These are phyloP conservation scores for Paramormyrops kingsleyae DNA, from an alignment of 2,113 vertebrate species.

Conservation along the genomic window DNA sequence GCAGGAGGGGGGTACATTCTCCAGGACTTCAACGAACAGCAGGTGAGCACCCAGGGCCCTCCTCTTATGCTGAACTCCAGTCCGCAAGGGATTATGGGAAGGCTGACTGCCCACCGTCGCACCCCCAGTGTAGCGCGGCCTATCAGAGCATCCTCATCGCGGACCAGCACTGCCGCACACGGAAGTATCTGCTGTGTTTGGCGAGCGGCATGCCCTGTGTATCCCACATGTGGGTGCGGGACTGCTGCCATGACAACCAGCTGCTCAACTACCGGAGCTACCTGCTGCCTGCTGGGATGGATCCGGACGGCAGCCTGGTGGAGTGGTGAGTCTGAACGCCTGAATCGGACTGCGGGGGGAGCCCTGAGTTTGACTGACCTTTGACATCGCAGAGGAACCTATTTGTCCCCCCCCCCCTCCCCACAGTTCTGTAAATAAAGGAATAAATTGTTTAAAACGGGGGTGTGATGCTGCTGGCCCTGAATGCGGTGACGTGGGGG, in stretches of 20 bases:
- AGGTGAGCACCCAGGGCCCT: conserved; percentile 57
- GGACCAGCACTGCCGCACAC: conserved; percentile 87
- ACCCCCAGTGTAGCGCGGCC: conserved; percentile 76
- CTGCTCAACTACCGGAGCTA: conserved; percentile 91
- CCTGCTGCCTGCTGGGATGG: conserved; percentile 85
- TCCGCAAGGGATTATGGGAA: background rate
- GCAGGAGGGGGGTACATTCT: conserved; percentile 88
- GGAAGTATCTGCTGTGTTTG: conserved; percentile 88
- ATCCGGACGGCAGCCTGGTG: conserved; percentile 70
- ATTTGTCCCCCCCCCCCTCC: background rate
- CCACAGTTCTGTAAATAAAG: background rate
- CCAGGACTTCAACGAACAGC: conserved; percentile 88
- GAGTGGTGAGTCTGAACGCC: conserved; percentile 70
- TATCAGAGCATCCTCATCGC: conserved; percentile 93
- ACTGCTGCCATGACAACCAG: conserved; percentile 89
- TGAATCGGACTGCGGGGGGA: background rate
- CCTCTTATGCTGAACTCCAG: too few species aligned
- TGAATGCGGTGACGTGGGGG: too few species aligned
- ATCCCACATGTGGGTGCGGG: conserved; percentile 89
- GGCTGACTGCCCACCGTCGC: background rate
- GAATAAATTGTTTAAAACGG: background rate
- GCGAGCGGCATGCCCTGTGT: conserved; percentile 92
- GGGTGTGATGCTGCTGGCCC: background rate
- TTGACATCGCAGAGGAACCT: background rate
- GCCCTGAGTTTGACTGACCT: background rate